A percentile compares a stretch with the other conserved stretches of the same genome.
Evolutionary conservation across 2,797 vertebrate genomes (phyloP).

Genomic region (Emydoidea blandingii): DNA sequence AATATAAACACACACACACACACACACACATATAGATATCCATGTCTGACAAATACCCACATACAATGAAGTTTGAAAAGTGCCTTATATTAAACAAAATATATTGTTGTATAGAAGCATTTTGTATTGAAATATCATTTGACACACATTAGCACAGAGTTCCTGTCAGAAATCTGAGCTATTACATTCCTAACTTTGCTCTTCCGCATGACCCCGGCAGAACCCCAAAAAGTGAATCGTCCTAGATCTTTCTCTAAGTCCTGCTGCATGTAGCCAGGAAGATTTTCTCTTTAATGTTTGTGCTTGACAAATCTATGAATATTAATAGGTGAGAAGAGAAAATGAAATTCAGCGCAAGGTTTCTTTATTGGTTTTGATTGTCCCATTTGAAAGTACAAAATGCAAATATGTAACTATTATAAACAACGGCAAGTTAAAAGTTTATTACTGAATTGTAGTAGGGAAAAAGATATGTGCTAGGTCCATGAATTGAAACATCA

Average conservation of each 20-base stretch:
- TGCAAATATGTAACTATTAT: conserved; percentile 14
- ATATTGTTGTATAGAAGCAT: accelerated
- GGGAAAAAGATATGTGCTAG: neutral
- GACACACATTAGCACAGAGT: conserved; percentile 2
- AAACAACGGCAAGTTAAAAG: conserved; percentile 14
- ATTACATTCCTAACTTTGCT: neutral
- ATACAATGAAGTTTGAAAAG: neutral
- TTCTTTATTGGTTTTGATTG: conserved; percentile 15
- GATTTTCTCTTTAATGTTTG: conserved; percentile 38
- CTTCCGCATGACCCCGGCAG: conserved; percentile 3
- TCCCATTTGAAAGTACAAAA: conserved; percentile 31
- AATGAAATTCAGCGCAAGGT: conserved; percentile 20
- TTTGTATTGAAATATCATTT: neutral
- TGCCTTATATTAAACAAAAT: neutral
- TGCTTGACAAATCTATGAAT: conserved; percentile 21
- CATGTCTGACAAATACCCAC: neutral
- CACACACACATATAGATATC: neutral
- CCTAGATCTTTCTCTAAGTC: conserved; percentile 28
- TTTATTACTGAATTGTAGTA: neutral
- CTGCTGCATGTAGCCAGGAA: conserved; percentile 23
- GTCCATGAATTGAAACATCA: conserved; percentile 5
- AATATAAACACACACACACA: neutral
- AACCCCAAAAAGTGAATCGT: conserved; percentile 12
- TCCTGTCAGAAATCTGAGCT: neutral
- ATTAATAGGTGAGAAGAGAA: conserved; percentile 33